Percentiles rank a stretch among this genome's conserved stretches.
These are phyloP conservation scores for Zapus hudsonius DNA, from an alignment of 2,113 vertebrate species.

Conservation along the genomic window DNA sequence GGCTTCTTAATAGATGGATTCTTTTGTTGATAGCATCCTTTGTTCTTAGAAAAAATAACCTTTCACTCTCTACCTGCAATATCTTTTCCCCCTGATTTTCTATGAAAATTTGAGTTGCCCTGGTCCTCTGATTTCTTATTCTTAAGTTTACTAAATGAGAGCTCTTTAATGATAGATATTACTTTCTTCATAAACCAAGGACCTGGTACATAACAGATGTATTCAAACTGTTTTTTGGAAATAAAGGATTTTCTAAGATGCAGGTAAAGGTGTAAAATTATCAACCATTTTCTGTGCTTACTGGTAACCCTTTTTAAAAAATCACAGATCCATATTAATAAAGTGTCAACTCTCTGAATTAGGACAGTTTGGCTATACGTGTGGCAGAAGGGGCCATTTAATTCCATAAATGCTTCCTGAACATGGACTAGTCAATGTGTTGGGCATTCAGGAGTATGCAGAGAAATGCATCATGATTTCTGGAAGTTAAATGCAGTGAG, in stretches of 20 bases:
- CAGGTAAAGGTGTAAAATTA: not conserved
- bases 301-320: slow-evolving; percentile 14
- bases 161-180: not conserved
- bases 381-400: not conserved
- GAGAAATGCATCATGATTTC: not conserved
- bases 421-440: not conserved
- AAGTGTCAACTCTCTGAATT: not conserved
- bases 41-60: not conserved
- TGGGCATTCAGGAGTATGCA: not conserved
- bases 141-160: not conserved
- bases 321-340: not conserved
- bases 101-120: not conserved
- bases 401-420: not conserved
- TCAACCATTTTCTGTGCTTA: not conserved
- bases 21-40: not conserved
- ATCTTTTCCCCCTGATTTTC: not conserved
- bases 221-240: not conserved
- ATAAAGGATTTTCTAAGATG: slow-evolving; percentile 1
- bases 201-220: not conserved
- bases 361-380: not conserved
- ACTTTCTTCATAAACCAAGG: not conserved
- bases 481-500: not conserved
- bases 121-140: not conserved
- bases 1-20: not conserved
- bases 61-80: not conserved